phyloP scores from a whole-genome alignment of 1,140 invertebrate species.

The Drosophila seguyi region DNA sequence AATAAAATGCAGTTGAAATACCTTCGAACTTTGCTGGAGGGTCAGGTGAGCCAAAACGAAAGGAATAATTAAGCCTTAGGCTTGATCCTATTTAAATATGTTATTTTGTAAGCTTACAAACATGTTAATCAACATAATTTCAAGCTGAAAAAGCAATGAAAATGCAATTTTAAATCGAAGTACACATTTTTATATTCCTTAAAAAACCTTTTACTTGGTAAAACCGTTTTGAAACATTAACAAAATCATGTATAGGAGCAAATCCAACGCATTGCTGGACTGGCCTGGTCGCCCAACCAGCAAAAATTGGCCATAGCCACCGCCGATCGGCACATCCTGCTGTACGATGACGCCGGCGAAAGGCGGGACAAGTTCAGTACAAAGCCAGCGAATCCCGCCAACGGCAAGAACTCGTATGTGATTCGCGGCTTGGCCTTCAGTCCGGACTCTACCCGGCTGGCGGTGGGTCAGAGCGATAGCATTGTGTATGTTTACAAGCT shows the following conservation, averaged over 20 bases:
- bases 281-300: conserved; percentile 97
- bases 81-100: no score
- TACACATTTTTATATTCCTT: neutral
- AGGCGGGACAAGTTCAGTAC: conserved; percentile 97
- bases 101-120: neutral
- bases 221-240: neutral
- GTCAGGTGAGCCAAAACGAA: conserved; percentile 61
- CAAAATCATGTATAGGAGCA: conserved; percentile 87
- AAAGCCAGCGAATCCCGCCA: conserved; percentile 96
- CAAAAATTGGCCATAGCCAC: conserved; percentile 97
- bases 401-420: conserved; percentile 89
- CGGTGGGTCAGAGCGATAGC: conserved; percentile 98
- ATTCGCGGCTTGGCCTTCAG: conserved; percentile 95
- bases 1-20: conserved; percentile 83
- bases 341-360: conserved; percentile 96
- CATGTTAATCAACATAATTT: neutral
- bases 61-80: neutral
- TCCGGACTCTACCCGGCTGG: conserved; percentile 97
- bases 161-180: neutral
- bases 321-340: conserved; percentile 93
- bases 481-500: conserved; percentile 99
- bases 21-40: conserved; percentile 78
- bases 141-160: neutral
- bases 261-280: conserved; percentile 91
- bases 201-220: neutral